A percentile compares a stretch with the other conserved stretches of the same genome.
These are phyloP conservation scores for Cephalopterus ornatus DNA, from an alignment of 2,113 vertebrate genomes.

Conservation along the genomic window DNA sequence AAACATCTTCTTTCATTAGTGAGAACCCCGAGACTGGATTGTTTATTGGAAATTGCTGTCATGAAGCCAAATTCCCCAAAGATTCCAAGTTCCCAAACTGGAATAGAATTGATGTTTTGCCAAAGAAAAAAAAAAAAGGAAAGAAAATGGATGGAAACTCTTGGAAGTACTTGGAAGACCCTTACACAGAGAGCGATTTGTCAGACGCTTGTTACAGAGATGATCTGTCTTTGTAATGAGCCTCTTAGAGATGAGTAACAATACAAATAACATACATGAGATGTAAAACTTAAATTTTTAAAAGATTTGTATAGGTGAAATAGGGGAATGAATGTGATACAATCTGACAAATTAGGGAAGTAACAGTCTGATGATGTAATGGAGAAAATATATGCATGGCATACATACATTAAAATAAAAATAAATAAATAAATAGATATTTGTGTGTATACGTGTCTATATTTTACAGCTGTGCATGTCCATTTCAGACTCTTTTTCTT, in stretches of 20 bases:
- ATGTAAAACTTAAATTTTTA: background rate
- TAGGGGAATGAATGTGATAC: background rate
- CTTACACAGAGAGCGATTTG: background rate
- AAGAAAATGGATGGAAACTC: background rate
- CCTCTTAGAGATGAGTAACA: background rate
- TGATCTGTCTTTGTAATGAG: background rate
- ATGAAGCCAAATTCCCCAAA: background rate
- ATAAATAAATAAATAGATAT: no score
- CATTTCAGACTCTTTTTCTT: background rate
- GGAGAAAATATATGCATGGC: background rate
- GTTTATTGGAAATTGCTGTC: background rate
- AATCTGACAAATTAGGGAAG: background rate
- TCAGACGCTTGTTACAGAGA: background rate
- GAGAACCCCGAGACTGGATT: background rate
- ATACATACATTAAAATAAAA: no score
- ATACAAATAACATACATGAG: background rate
- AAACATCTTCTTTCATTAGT: background rate
- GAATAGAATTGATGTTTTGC: background rate
- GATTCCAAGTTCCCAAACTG: background rate
- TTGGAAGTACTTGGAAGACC: background rate
- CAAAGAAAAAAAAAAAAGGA: background rate
- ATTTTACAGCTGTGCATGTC: background rate
- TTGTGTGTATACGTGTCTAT: fast-evolving
- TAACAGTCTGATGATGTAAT: background rate
- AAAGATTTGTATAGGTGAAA: background rate